Base-by-base conservation (phyloP, 2,113 vertebrate species). In the Lophochroa leadbeateri region DNA sequence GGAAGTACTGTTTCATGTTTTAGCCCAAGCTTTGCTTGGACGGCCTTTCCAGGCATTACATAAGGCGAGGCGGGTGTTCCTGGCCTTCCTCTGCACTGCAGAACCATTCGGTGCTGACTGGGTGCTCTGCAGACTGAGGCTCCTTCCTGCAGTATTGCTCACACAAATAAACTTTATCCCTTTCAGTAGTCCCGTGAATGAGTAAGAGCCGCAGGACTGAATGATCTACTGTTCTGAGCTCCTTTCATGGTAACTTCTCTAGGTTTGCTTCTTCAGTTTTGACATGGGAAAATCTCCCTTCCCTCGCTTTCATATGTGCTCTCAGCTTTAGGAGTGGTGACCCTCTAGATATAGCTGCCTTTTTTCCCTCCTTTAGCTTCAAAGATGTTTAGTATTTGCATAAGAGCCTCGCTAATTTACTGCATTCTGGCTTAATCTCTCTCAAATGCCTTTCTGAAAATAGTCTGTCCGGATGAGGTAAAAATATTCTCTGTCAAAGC, bases 381-480 rank as follows among this genome's bases (percentile, higher is more conserved):
- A 76, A 13, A 82, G 82, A 87, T 82, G 23, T 77, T 88, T 43
- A 39, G 44, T 83, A 88, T 97, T 88, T 94, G 55, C 3, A 4
- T 88, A 92, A 94, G 47, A 4, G 4, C 35, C 80, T 94, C 1
- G 16, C 86, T 79, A 52, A 69, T 89, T 93, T 94, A 69, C 86
- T 79, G 69, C 61, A 28, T 94, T 96, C 72, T 95, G 65, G 65
- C 64, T 86, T 90, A 93, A 88, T 95, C 72, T 82, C 18, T 60
- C 78, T 86, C 0, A 0, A 93, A 94, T 93, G 57, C 70, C 83
- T 91, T 88, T 96, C 94, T 87, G 86, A 94, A 96, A 94, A 90
- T 96, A 91, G 82, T 52, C 69, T 79, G 80, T 88, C 83, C 88
- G 92, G 91, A 86, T 53, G 93, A 95, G 43, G 91, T 89, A 95